phyloP scores from a whole-genome alignment of 2,888 invertebrate genomes.

The Chirona hameri region DNA sequence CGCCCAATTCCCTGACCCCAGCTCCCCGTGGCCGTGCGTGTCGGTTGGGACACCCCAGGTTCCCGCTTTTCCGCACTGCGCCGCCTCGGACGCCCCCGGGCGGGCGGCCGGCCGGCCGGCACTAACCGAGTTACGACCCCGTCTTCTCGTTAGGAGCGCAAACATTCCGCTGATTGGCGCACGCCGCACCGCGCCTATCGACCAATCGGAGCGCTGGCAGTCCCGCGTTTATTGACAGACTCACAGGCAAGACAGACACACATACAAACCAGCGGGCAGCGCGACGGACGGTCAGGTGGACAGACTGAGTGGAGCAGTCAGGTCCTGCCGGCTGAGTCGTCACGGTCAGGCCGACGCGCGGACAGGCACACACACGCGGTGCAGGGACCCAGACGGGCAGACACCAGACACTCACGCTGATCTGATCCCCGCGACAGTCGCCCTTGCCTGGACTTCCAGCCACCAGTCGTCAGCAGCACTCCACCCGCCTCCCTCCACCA shows the following conservation, averaged over 20 bases:
- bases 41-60: too few relatives aligned
- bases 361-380: neutral
- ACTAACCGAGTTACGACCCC: neutral
- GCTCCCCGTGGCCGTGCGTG: too few relatives aligned
- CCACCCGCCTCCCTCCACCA: neutral
- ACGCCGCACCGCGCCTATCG: neutral
- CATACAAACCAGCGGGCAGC: neutral
- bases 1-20: too few relatives aligned
- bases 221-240: conserved; percentile 1
- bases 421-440: too few relatives aligned
- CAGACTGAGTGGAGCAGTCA: too few relatives aligned
- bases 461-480: neutral
- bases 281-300: neutral
- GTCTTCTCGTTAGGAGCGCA: neutral
- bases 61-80: too few relatives aligned
- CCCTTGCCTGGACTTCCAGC: neutral
- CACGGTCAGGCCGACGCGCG: neutral
- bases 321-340: too few relatives aligned
- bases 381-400: neutral
- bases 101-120: neutral
- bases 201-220: neutral
- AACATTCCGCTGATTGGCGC: neutral
- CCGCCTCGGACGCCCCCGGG: too few relatives aligned
- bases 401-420: neutral
- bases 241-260: neutral